These are phyloP conservation scores for Artemisiospiza belli DNA, from an alignment of 2,113 vertebrate genomes.

Conservation along the genomic window DNA sequence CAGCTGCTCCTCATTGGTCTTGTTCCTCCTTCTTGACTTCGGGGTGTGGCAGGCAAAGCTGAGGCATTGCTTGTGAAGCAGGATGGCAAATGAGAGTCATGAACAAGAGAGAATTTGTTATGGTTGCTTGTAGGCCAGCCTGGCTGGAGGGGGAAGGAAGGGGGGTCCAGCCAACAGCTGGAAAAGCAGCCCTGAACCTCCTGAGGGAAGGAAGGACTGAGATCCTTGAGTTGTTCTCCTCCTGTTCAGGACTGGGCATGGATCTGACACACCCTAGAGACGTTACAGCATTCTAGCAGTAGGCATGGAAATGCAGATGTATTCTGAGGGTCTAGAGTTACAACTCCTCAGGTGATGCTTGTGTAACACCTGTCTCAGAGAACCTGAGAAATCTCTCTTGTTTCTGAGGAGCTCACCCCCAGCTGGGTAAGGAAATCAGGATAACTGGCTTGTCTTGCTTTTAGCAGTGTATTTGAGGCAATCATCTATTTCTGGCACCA, in stretches of 20 bases:
- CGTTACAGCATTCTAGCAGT: not conserved
- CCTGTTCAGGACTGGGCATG: not conserved
- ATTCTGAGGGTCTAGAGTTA: not conserved
- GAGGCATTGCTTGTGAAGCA: not conserved
- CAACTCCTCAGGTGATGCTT: not conserved
- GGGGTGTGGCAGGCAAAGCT: not conserved
- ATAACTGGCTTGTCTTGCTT: not conserved
- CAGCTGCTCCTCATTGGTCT: not conserved
- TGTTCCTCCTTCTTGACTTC: not conserved
- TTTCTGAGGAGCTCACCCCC: not conserved
- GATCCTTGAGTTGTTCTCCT: not conserved
- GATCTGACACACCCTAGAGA: not conserved
- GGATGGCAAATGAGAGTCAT: not conserved
- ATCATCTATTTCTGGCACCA: not conserved
- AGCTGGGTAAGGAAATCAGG: not conserved
- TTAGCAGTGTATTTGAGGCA: not conserved
- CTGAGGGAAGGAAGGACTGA: not conserved
- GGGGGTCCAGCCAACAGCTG: not conserved
- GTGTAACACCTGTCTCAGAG: not conserved
- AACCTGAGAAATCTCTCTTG: not conserved
- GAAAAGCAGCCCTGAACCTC: not conserved
- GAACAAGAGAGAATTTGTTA: not conserved
- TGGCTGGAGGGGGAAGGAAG: not conserved
- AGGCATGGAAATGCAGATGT: not conserved
- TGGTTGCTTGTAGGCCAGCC: not conserved